A percentile compares a stretch with the other conserved stretches of the same genome.
Conservation (phyloP, 2,113 vertebrate species). For the Menidia beryllina region DNA sequence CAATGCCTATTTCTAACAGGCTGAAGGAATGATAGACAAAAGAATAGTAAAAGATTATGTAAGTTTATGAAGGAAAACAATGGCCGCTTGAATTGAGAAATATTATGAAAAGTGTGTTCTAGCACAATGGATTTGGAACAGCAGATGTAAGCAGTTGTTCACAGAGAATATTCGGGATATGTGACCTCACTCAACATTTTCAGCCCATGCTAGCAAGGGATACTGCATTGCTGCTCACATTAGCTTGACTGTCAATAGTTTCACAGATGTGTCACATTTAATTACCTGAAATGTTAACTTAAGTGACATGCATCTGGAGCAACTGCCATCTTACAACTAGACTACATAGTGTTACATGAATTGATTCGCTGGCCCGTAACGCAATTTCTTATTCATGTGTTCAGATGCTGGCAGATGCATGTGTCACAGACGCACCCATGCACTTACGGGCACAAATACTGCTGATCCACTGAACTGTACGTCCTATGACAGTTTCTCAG, state of each 20-base stretch:
- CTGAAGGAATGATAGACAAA: neutral
- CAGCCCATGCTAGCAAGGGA: conserved; percentile 44
- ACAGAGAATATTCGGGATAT: conserved; percentile 22
- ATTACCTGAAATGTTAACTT: conserved; percentile 49
- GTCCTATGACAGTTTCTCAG: conserved; percentile 35
- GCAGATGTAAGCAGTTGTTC: conserved; percentile 10
- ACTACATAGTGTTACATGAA: conserved; percentile 51
- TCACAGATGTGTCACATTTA: conserved; percentile 59
- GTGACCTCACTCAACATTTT: conserved; percentile 16
- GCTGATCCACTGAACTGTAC: conserved; percentile 47
- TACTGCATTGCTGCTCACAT: conserved; percentile 67
- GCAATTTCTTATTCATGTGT: conserved; percentile 65
- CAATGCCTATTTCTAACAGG: neutral
- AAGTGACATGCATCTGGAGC: conserved; percentile 62
- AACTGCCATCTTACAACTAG: conserved; percentile 60
- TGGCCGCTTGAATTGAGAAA: neutral
- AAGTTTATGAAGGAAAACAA: no score
- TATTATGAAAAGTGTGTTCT: neutral
- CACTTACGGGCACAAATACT: conserved; percentile 15
- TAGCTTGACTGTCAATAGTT: conserved; percentile 39
- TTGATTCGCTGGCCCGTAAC: conserved; percentile 62
- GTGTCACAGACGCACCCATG: conserved; percentile 7
- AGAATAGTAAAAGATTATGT: no score
- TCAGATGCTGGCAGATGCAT: conserved; percentile 53
- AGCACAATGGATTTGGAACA: neutral